phyloP scores from a whole-genome alignment of 2,113 vertebrate genomes.

The Patagioenas fasciata region DNA sequence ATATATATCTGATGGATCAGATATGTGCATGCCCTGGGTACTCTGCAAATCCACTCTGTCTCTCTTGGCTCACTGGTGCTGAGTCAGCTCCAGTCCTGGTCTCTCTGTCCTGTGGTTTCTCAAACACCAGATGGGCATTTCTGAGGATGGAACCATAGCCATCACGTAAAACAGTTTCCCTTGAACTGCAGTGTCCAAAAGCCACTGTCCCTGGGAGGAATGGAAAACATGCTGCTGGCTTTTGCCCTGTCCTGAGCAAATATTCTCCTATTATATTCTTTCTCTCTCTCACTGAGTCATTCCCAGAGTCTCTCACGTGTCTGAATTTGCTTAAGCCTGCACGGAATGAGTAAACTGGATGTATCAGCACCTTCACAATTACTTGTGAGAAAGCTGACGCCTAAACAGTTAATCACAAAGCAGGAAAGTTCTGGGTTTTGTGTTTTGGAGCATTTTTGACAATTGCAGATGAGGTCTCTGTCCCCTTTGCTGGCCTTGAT shows the following conservation, averaged over 20 bases:
- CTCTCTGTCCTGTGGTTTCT: not conserved
- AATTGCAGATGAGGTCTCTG: not conserved
- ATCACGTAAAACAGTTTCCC: not conserved
- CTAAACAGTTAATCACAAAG: not conserved
- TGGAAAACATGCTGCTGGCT: not conserved
- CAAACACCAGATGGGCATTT: not conserved
- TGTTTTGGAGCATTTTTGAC: not conserved
- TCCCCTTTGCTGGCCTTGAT: not conserved
- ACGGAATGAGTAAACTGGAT: not conserved
- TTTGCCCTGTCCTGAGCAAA: not conserved
- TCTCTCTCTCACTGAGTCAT: not conserved
- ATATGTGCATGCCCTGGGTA: not conserved
- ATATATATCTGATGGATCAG: not conserved
- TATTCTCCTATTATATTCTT: not conserved
- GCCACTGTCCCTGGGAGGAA: not conserved
- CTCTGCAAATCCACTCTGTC: not conserved
- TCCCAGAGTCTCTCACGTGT: accelerated
- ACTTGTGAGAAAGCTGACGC: not conserved
- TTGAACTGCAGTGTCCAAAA: not conserved
- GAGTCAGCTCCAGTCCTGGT: not conserved
- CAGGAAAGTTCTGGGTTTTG: not conserved
- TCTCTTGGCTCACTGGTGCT: not conserved
- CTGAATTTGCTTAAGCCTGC: not conserved
- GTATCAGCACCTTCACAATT: not conserved
- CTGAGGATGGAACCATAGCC: not conserved